These are phyloP conservation scores for Microctenopoma stevenorrisi DNA, from an alignment of 2,797 vertebrate species.

Conservation along the genomic window DNA sequence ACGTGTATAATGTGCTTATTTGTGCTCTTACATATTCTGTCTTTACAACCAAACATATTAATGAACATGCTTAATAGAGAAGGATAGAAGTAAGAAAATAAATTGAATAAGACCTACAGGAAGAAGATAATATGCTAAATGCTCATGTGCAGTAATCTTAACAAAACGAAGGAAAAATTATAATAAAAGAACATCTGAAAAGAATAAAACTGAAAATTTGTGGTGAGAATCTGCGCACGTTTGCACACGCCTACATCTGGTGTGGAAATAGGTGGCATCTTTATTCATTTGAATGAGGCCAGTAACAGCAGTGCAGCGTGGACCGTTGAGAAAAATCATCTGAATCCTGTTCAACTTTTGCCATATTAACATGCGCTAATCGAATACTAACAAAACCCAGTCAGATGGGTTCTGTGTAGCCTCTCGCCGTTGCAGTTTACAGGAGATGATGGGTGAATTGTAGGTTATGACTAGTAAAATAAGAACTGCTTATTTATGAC, in stretches of 20 bases:
- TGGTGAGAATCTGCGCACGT: neutral
- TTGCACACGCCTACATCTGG: neutral
- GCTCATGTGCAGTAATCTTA: constrained; percentile 1
- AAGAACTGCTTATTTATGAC: neutral
- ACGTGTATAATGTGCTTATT: neutral
- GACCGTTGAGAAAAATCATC: too few relatives aligned
- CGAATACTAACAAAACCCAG: too few relatives aligned
- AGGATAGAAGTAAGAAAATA: neutral
- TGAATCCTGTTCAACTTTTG: neutral
- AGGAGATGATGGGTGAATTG: neutral
- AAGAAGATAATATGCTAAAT: constrained; percentile 4
- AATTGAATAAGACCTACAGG: neutral
- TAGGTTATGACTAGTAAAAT: neutral
- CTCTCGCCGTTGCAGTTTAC: neutral
- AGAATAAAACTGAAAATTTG: neutral
- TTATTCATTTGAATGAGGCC: neutral
- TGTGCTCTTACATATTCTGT: neutral
- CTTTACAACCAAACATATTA: neutral
- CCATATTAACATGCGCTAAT: too few relatives aligned
- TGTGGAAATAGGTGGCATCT: neutral
- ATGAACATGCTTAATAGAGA: neutral
- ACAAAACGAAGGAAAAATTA: constrained; percentile 4
- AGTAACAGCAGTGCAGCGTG: too few relatives aligned
- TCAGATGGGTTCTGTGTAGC: neutral
- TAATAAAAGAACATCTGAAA: neutral